Conservation (phyloP, 2,888 invertebrate genomes). For the Pherbina coryleti region DNA sequence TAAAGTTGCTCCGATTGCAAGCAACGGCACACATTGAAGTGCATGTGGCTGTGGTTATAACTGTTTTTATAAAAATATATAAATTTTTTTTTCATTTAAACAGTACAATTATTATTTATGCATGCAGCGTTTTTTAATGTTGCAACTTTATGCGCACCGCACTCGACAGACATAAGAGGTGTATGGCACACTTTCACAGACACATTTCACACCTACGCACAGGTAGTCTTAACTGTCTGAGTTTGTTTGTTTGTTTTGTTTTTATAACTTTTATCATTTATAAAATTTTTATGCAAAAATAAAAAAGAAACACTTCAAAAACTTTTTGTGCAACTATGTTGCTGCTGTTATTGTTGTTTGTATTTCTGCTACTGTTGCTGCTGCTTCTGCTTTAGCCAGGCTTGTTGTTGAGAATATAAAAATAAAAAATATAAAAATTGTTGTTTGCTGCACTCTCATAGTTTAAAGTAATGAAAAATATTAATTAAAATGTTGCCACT, state of each 20-base stretch:
- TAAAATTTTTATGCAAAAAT: slow-evolving; percentile 10
- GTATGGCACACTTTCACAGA: background rate
- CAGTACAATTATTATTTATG: background rate
- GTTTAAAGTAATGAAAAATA: slow-evolving; percentile 3
- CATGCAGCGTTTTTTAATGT: background rate
- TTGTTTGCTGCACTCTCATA: background rate
- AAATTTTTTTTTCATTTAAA: too few relatives aligned
- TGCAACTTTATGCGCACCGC: background rate
- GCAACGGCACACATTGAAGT: background rate
- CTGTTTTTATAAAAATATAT: too few relatives aligned
- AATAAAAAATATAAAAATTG: background rate
- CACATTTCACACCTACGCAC: background rate
- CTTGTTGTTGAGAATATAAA: background rate
- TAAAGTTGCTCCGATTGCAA: background rate
- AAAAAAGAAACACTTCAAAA: too few relatives aligned
- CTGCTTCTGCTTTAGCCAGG: background rate
- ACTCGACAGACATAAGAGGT: background rate
- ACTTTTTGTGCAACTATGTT: background rate
- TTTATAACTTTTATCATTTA: slow-evolving; percentile 7
- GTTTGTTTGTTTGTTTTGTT: background rate
- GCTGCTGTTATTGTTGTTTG: background rate
- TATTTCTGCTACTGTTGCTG: background rate
- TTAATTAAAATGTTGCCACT: slow-evolving; percentile 6
- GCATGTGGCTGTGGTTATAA: too few relatives aligned
- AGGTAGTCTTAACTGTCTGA: background rate